Conservation (phyloP, 2,113 vertebrate genomes). For the Phodopus roborovskii region DNA sequence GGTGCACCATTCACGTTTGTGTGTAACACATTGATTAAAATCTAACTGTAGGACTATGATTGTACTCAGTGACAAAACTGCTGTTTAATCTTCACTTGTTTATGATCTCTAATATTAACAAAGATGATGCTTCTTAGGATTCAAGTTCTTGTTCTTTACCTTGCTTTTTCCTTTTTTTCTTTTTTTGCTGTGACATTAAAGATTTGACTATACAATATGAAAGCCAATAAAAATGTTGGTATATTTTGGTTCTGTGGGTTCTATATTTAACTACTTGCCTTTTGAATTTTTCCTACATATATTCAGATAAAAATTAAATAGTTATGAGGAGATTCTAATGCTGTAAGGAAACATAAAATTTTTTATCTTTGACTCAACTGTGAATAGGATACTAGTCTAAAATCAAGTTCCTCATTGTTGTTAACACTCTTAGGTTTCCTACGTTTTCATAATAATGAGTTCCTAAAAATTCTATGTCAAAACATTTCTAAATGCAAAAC, state of each 20-base stretch:
- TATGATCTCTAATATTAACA: conserved; percentile 24
- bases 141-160: not conserved
- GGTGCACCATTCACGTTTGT: not conserved
- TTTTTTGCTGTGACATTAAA: conserved; percentile 41
- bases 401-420: not conserved
- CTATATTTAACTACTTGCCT: conserved; percentile 21
- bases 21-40: not conserved
- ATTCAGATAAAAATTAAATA: conserved; percentile 38
- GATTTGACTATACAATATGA: not conserved
- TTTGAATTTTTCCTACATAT: not conserved
- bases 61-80: not conserved
- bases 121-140: not conserved
- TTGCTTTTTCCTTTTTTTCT: not conserved
- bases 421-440: not conserved
- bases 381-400: conserved; percentile 11
- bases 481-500: not conserved
- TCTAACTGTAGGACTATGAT: not conserved
- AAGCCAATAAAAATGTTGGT: not conserved
- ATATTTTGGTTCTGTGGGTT: conserved; percentile 33
- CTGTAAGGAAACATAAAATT: not conserved
- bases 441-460: not conserved
- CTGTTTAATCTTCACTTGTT: not conserved
- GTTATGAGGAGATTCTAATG: conserved; percentile 3
- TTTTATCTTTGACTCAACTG: conserved; percentile 38
- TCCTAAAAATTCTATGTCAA: not conserved